phyloP scores from a whole-genome alignment of 2,888 invertebrate species.

The Orchesella flavescens region DNA sequence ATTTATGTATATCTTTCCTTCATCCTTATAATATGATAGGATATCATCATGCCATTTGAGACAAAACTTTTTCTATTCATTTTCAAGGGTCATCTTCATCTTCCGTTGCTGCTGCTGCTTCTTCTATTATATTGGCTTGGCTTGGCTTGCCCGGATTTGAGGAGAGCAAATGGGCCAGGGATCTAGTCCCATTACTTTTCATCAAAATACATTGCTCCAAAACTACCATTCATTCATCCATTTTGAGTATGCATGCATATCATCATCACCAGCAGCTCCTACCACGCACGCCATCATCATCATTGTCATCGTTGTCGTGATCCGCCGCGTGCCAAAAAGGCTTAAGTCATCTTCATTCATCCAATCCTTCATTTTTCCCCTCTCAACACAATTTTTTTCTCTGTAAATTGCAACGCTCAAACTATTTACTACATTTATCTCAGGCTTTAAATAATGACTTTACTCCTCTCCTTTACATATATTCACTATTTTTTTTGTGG shows the following conservation, averaged over 20 bases:
- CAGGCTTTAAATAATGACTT: slow-evolving; percentile 42
- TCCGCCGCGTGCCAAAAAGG: slow-evolving; percentile 46
- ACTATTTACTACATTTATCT: slow-evolving; percentile 24
- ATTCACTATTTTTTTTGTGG: not conserved
- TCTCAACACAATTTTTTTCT: slow-evolving; percentile 1
- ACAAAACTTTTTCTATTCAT: slow-evolving; percentile 48
- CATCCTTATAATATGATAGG: slow-evolving; percentile 20
- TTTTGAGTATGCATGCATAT: not conserved
- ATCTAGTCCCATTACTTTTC: slow-evolving; percentile 44
- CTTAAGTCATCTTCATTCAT: slow-evolving; percentile 34
- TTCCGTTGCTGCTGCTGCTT: slow-evolving; percentile 18
- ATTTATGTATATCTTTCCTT: slow-evolving; percentile 12
- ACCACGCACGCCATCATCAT: not conserved
- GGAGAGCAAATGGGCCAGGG: slow-evolving; percentile 31
- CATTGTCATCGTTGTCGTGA: slow-evolving; percentile 2
- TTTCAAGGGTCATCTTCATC: slow-evolving; percentile 40
- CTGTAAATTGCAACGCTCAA: slow-evolving; percentile 39
- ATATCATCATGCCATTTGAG: not conserved
- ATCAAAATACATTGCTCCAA: slow-evolving; percentile 22
- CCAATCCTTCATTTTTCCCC: slow-evolving; percentile 12
- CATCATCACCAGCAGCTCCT: not conserved
- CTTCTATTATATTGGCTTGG: too few species aligned
- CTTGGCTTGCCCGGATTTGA: slow-evolving; percentile 37
- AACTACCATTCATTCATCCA: slow-evolving; percentile 2
- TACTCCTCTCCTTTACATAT: not conserved